phyloP scores from a whole-genome alignment of 2,888 invertebrate species.

The Archaeoteleia sp. region DNA sequence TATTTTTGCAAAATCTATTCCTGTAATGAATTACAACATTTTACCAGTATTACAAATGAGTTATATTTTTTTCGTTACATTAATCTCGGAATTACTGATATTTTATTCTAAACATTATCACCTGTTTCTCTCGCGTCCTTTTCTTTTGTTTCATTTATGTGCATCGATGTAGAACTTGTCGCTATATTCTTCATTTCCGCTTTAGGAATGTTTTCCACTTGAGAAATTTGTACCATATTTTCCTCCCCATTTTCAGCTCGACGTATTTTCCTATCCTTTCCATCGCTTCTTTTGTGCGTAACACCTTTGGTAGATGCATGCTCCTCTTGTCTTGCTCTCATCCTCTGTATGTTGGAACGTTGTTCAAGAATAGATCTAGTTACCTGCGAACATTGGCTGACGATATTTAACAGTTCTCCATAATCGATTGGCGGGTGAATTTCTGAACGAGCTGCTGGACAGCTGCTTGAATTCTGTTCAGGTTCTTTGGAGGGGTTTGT shows the following conservation, averaged over 20 bases:
- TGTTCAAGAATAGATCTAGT: conserved; percentile 50
- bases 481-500: background rate
- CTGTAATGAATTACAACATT: too few relatives aligned
- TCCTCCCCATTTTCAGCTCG: conserved; percentile 16
- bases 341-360: conserved; percentile 26
- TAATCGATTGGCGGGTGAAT: conserved; percentile 8
- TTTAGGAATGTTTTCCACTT: conserved; percentile 14
- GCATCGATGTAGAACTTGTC: conserved; percentile 2
- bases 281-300: conserved; percentile 13
- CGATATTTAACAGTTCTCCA: conserved; percentile 38
- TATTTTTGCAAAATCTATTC: background rate
- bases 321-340: conserved; percentile 22
- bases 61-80: background rate
- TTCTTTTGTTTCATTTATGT: conserved; percentile 3
- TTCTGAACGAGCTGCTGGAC: conserved; percentile 7
- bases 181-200: conserved; percentile 38
- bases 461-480: conserved; percentile 4
- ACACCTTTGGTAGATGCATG: background rate
- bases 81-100: background rate
- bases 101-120: conserved; percentile 12
- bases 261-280: conserved; percentile 20
- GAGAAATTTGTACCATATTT: conserved; percentile 22
- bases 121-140: conserved; percentile 19
- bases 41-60: too few relatives aligned
- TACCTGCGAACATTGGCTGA: conserved; percentile 48